Conservation (phyloP, 53 echinoderm and acorn worm genomes). For the Paracentrotus lividus region DNA sequence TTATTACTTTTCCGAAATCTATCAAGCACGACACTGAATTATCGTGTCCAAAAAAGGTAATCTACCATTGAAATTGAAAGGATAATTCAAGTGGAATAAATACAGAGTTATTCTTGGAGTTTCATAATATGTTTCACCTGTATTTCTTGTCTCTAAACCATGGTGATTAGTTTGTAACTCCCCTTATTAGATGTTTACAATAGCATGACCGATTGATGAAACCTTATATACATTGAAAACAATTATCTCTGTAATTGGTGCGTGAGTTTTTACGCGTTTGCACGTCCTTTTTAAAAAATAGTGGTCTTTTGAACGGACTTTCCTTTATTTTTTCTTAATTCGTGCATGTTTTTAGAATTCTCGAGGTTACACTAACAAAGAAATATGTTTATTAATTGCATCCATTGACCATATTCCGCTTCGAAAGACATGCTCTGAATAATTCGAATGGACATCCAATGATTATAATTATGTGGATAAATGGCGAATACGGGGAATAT, state of each 20-base stretch:
- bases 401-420: conserved; percentile 14
- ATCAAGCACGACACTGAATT: no score
- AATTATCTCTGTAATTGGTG: conserved; percentile 30
- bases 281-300: conserved; percentile 8
- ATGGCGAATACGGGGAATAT: not conserved
- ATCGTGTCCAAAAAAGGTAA: no score
- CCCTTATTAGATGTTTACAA: not conserved
- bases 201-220: conserved; percentile 54
- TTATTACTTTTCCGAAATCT: no score
- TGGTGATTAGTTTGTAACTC: conserved; percentile 32
- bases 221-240: conserved; percentile 12
- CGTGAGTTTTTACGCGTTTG: conserved; percentile 43
- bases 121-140: not conserved
- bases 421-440: conserved; percentile 18
- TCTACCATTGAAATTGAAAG: not conserved
- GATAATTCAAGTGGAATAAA: not conserved
- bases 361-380: not conserved
- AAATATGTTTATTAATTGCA: not conserved
- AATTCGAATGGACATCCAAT: conserved; percentile 9
- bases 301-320: not conserved
- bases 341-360: not conserved
- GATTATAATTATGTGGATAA: not conserved
- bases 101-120: not conserved
- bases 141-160: not conserved
- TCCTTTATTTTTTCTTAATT: not conserved